phyloP scores from a whole-genome alignment of 2,888 invertebrate species.

The Apeira syringaria region DNA sequence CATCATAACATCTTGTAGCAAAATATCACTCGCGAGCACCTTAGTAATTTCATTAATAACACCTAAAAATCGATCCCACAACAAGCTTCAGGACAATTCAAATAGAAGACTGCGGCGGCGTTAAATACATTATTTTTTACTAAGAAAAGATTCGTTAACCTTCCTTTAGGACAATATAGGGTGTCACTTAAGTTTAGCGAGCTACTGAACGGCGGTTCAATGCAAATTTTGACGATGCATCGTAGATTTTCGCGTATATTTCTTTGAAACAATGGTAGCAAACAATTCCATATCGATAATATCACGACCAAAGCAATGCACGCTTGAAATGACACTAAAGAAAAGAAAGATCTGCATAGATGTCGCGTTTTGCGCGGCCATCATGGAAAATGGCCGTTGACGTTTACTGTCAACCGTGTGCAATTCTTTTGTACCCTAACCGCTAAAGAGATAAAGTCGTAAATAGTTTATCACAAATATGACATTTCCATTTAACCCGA shows the following conservation, averaged over 20 bases:
- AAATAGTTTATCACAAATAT: background rate
- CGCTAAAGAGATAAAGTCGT: background rate
- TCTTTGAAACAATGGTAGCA: constrained; percentile 70
- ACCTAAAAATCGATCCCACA: constrained; percentile 81
- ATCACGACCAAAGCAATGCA: constrained; percentile 55
- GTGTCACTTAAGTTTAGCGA: constrained; percentile 36
- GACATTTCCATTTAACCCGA: background rate
- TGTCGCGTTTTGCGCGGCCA: constrained; percentile 69
- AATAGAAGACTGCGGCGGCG: constrained; percentile 71
- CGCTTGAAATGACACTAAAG: constrained; percentile 74
- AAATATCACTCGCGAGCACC: constrained; percentile 74
- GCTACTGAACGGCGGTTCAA: constrained; percentile 36
- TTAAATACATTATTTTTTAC: constrained; percentile 76
- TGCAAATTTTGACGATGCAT: constrained; percentile 40
- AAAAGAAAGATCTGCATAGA: constrained; percentile 68
- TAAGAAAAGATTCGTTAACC: constrained; percentile 49
- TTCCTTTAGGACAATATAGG: constrained; percentile 33
- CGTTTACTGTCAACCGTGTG: constrained; percentile 57
- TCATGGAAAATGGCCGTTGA: constrained; percentile 75
- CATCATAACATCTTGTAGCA: constrained; percentile 53
- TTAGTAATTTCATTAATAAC: constrained; percentile 82
- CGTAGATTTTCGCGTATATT: constrained; percentile 64
- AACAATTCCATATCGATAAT: constrained; percentile 50
- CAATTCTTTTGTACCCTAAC: constrained; percentile 33
- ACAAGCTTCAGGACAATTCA: constrained; percentile 76